Percentiles rank a stretch among this genome's conserved stretches.
These are phyloP conservation scores for Electrona antarctica DNA, from an alignment of 2,113 vertebrate species.

Conservation along the genomic window DNA sequence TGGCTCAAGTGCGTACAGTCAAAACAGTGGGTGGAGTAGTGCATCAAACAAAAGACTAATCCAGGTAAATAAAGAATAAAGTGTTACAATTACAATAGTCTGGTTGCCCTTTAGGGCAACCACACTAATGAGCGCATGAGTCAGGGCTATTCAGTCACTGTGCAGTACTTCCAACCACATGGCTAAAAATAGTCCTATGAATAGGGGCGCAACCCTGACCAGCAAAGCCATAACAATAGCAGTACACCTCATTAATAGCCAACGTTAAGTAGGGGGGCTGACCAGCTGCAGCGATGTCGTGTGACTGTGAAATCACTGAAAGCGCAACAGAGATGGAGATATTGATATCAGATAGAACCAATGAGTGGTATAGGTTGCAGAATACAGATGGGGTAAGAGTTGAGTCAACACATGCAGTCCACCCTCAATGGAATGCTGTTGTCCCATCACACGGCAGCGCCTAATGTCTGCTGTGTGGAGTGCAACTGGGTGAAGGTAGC, in stretches of 20 bases:
- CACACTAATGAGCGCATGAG: constrained; percentile 67
- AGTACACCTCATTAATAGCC: constrained; percentile 46
- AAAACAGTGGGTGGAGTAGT: no score
- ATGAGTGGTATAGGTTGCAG: background rate
- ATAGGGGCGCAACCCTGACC: constrained; percentile 47
- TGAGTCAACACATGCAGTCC: constrained; percentile 24
- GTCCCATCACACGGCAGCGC: background rate
- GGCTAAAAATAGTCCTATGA: constrained; percentile 69
- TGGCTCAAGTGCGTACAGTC: no score
- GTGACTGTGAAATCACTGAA: background rate
- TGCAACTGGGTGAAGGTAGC: constrained; percentile 16
- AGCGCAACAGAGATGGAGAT: constrained; percentile 10
- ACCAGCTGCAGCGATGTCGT: constrained; percentile 11
- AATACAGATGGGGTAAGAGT: constrained; percentile 20
- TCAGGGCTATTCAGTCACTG: constrained; percentile 67
- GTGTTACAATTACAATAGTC: no score
- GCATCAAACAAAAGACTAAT: no score
- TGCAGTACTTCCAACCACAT: constrained; percentile 58
- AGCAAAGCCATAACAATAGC: constrained; percentile 40
- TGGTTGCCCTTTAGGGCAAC: no score
- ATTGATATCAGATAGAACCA: background rate
- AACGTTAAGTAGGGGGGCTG: constrained; percentile 8
- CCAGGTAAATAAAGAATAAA: no score
- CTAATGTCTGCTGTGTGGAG: background rate
- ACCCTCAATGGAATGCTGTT: constrained; percentile 10